Base-by-base conservation (phyloP, 2,113 vertebrate species). In the Monarcha castaneiventris region DNA sequence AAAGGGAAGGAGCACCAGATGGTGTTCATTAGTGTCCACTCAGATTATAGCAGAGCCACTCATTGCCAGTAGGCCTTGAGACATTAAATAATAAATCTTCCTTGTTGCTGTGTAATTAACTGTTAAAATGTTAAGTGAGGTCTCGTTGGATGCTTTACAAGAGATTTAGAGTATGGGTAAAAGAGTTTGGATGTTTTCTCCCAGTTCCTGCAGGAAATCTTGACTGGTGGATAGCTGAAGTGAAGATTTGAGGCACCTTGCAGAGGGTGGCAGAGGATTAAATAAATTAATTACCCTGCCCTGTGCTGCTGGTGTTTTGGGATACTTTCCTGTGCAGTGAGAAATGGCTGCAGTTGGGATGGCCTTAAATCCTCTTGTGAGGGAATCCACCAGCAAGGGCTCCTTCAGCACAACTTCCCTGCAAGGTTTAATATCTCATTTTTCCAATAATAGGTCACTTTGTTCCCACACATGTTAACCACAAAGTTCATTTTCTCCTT, bases 401-500 rank as follows among this genome's bases (percentile, higher is more conserved):
- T 77, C 17, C 51, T 37, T 16, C 55, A 61, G 51, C 51, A 59
- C 33, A 68, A 7, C 23, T 79, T 52, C 55, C 39, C 35, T 62
- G 6, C 33, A 21, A 52, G 41, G 35, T 67, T 90, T 69, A 43
- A 39, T 56, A 52, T 63, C 68, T 76, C 56, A 51, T 90, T 92
- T 84, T 83, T 51, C 83, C 86, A 59, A n/a, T 92, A 61, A 66
- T 69, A 73, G 82, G 67, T 92, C 85, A 79, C 75, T 94, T 91
- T 94, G 72, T 93, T 96, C 92, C 90, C 62, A 35, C 39, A 63
- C 33, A 2, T 62, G 74, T 82, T 67, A 87, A 67, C 30, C 93
- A 91, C 84, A 71, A 76, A 90, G 89, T 78, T 94, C 16, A 82
- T 86, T 83, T 97, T 85, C 66, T 73, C 48, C 83, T 72, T 71